Evolutionary conservation across 2,113 vertebrate species (phyloP).

Genomic region (Pterophyllum scalare): DNA sequence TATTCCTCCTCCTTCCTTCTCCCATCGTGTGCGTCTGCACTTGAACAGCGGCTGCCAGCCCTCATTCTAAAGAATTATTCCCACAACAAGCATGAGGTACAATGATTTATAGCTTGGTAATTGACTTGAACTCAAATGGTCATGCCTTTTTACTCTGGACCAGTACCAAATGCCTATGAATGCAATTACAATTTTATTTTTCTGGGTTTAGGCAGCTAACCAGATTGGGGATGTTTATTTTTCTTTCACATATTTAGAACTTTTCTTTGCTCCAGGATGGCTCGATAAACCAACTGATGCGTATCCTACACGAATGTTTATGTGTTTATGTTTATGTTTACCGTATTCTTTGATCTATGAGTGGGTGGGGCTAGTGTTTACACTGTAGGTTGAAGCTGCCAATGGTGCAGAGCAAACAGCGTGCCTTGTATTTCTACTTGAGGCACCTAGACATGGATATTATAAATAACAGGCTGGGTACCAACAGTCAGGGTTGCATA

Average conservation of each 20-base stretch:
- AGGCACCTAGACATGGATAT: slow-evolving; percentile 52
- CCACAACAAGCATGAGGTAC: neutral
- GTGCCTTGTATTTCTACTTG: slow-evolving; percentile 35
- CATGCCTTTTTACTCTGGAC: neutral
- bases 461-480: slow-evolving; percentile 60
- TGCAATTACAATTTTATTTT: neutral
- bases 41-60: neutral
- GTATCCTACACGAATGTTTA: neutral
- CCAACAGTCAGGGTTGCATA: slow-evolving; percentile 62
- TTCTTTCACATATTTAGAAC: neutral
- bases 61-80: neutral
- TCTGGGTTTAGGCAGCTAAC: slow-evolving; percentile 1
- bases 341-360: slow-evolving; percentile 31
- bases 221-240: slow-evolving; percentile 10
- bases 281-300: slow-evolving; percentile 1
- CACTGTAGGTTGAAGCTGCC: slow-evolving; percentile 36
- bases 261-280: neutral
- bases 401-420: slow-evolving; percentile 13
- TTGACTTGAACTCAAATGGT: neutral
- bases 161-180: neutral
- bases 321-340: slow-evolving; percentile 9
- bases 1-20: neutral
- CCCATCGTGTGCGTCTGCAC: neutral
- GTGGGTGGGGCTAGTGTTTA: slow-evolving; percentile 34
- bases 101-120: neutral